Evolutionary conservation across 2,888 invertebrate genomes (phyloP), one percentile per base, ranked within the genome.

Genomic region (Agrypnus murinus): DNA sequence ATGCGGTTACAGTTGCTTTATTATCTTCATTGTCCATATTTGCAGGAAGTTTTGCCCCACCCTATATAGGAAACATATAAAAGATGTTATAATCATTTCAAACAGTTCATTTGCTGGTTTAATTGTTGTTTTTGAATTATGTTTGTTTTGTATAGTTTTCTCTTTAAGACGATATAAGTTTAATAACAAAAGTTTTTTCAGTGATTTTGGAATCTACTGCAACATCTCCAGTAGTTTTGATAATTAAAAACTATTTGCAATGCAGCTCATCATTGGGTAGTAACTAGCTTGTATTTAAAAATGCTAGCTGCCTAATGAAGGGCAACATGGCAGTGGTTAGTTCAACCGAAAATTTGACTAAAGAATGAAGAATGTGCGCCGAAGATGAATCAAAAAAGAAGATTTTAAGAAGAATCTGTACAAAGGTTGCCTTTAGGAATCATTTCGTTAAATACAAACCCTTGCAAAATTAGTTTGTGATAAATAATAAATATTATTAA

Each of bases 221-320:
- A 19, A 32, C 31, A 25, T 14, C 50, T 12, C 6, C 50, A 12
- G n/a, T 1, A 31, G 6, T 55, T 12, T 34, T 19, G 32, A 38
- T 48, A n/a, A n/a, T 36, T 62, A 55, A 69, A 75, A 77, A 77
- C 77, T 79, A 80, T 79, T 79, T 82, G 84, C 86, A 81, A 73
- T 83, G 84, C 84, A 85, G 87, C 86, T 86, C 87, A 81, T 87
- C 87, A 86, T 83, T 77, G 82, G 87, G 87, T 63, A 72, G 69
- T 85, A 84, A 82, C 85, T 86, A 83, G 86, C 86, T 82, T 83
- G 73, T 71, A 66, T 76, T 78, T 68, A 79, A n/a, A n/a, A n/a
- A 82, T 77, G 87, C 87, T 80, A 87, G 87, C 87, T 87, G 87
- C 87, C 87, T 85, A 83, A 82, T 87, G 86, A 87, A 87, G 87